These are phyloP conservation scores for Poecilia latipinna DNA, from an alignment of 2,113 vertebrate genomes.

Conservation along the genomic window DNA sequence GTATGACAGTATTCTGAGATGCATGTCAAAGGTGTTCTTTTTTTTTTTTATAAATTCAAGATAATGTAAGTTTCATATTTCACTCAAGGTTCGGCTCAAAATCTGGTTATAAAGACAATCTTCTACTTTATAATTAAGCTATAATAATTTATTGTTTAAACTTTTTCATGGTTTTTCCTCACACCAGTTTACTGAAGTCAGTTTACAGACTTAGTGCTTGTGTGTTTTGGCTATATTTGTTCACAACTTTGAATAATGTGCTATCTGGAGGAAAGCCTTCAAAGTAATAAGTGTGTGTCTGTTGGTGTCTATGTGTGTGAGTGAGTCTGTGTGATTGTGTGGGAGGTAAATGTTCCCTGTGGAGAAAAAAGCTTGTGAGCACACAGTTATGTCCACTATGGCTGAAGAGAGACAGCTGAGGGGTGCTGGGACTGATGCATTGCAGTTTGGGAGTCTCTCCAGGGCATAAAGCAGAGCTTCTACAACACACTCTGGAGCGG, in stretches of 20 bases:
- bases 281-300: neutral
- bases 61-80: too few species aligned
- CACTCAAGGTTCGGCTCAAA: too few species aligned
- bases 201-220: neutral
- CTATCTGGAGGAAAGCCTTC: neutral
- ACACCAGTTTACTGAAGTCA: neutral
- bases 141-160: too few species aligned
- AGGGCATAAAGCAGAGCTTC: constrained; percentile 34
- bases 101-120: too few species aligned
- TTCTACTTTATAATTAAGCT: too few species aligned
- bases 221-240: neutral
- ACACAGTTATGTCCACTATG: constrained; percentile 66
- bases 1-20: too few species aligned
- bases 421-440: constrained; percentile 46
- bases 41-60: too few species aligned
- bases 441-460: constrained; percentile 56
- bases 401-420: constrained; percentile 65
- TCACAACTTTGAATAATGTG: neutral
- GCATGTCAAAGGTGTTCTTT: too few species aligned
- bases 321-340: constrained; percentile 13
- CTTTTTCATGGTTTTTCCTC: neutral
- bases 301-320: neutral
- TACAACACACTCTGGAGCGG: constrained; percentile 20
- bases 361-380: constrained; percentile 60
- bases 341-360: constrained; percentile 34